phyloP scores from a whole-genome alignment of 1,140 invertebrate species.

The Centruroides vittatus region DNA sequence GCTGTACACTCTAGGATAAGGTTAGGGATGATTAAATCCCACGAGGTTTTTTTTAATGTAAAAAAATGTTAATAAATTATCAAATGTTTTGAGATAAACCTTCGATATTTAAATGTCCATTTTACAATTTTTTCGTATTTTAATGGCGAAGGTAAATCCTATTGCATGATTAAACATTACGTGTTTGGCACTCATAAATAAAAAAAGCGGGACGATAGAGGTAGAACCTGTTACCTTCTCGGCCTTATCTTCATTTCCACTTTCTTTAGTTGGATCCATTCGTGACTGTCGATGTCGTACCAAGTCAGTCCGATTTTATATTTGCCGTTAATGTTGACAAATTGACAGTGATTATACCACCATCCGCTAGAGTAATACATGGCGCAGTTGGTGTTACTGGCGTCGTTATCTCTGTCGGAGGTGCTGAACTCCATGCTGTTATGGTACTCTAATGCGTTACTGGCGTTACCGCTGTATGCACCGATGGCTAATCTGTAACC shows the following conservation, averaged over 20 bases:
- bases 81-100: no score
- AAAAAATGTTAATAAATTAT: no score
- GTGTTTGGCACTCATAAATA: no score
- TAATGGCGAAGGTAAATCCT: no score
- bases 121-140: no score
- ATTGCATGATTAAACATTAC: no score
- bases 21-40: no score
- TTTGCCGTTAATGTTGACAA: constrained; percentile 80
- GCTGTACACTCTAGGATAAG: no score
- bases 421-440: constrained; percentile 56
- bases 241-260: constrained; percentile 63
- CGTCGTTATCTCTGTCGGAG: constrained; percentile 53
- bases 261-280: constrained; percentile 58
- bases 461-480: constrained; percentile 43
- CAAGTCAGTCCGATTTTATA: constrained; percentile 55
- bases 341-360: constrained; percentile 64
- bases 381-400: constrained; percentile 50
- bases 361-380: constrained; percentile 36
- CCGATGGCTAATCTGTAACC: constrained; percentile 46
- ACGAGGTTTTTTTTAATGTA: no score
- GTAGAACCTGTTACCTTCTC: neutral
- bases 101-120: no score
- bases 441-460: constrained; percentile 51
- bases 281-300: constrained; percentile 45
- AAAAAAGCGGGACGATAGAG: no score